A percentile compares a stretch with the other conserved stretches of the same genome.
Conservation (phyloP, 2,888 invertebrate genomes). For the Latrodectus elegans region DNA sequence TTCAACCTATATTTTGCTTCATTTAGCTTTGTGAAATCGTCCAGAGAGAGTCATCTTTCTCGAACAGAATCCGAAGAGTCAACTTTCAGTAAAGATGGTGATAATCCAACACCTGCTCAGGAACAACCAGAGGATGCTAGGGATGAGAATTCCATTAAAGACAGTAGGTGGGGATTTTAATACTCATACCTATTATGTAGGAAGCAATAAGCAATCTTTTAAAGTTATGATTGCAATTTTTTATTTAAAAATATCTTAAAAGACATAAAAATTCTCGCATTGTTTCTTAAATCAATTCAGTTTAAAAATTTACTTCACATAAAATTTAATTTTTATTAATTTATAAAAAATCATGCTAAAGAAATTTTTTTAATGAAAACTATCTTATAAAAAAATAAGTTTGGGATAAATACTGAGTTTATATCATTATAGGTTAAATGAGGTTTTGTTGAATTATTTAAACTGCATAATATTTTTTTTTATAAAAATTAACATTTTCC, state of each 20-base stretch:
- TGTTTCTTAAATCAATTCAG: too few relatives aligned
- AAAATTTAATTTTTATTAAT: too few relatives aligned
- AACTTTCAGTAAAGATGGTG: conserved; percentile 32
- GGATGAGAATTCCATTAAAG: conserved; percentile 38
- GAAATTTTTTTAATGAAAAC: too few relatives aligned
- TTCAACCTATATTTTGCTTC: background rate
- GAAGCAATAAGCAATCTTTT: background rate
- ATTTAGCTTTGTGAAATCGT: conserved; percentile 1
- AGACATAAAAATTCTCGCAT: too few relatives aligned
- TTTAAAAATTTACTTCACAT: too few relatives aligned
- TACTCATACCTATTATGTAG: background rate
- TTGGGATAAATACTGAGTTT: too few relatives aligned
- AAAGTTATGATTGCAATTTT: background rate
- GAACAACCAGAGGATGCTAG: conserved; percentile 23
- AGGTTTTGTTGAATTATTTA: too few relatives aligned
- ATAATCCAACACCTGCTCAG: background rate
- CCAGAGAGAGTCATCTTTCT: conserved; percentile 17
- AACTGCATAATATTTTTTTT: too few relatives aligned
- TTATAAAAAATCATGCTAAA: too few relatives aligned
- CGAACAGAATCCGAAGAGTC: conserved; percentile 47
- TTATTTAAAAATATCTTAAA: background rate
- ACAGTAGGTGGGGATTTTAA: conserved; percentile 66
- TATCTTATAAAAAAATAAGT: too few relatives aligned
- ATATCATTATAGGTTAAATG: too few relatives aligned
- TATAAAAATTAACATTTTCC: too few relatives aligned